These are phyloP conservation scores for Platycheirus albimanus DNA, from an alignment of 2,888 invertebrate species.

Conservation along the genomic window DNA sequence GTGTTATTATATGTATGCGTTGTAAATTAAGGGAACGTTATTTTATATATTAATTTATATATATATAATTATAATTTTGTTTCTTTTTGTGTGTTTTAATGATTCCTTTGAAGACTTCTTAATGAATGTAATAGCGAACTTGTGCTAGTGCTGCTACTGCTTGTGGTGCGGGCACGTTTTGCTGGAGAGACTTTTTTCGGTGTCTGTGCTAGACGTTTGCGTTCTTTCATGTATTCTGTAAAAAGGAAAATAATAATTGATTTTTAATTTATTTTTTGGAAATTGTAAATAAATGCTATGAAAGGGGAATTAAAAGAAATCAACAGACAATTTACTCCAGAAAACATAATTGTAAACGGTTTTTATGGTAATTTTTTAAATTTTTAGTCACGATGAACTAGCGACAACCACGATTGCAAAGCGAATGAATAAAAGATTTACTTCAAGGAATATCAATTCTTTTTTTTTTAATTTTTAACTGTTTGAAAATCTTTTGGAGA, in stretches of 20 bases:
- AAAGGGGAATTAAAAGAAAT: not conserved
- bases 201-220: slow-evolving; percentile 81
- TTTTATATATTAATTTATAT: slow-evolving; percentile 28
- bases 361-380: too few relatives aligned
- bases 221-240: slow-evolving; percentile 83
- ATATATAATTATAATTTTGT: slow-evolving; percentile 7
- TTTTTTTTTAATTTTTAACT: too few relatives aligned
- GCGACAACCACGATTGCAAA: too few relatives aligned
- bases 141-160: slow-evolving; percentile 73
- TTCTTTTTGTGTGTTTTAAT: slow-evolving; percentile 33
- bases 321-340: slow-evolving; percentile 12
- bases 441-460: too few relatives aligned
- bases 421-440: too few relatives aligned
- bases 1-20: not conserved
- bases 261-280: slow-evolving; percentile 22
- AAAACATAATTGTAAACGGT: too few relatives aligned
- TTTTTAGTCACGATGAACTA: too few relatives aligned
- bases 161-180: slow-evolving; percentile 81
- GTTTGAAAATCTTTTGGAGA: too few relatives aligned
- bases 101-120: slow-evolving; percentile 75
- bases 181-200: slow-evolving; percentile 81
- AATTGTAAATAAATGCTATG: not conserved
- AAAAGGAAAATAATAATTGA: slow-evolving; percentile 44
- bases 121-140: slow-evolving; percentile 75
- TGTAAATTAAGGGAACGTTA: slow-evolving; percentile 51